Percentiles rank a stretch among this genome's conserved stretches.
Evolutionary conservation across 2,113 vertebrate species (phyloP).

Genomic region (Elephantulus edwardii): DNA sequence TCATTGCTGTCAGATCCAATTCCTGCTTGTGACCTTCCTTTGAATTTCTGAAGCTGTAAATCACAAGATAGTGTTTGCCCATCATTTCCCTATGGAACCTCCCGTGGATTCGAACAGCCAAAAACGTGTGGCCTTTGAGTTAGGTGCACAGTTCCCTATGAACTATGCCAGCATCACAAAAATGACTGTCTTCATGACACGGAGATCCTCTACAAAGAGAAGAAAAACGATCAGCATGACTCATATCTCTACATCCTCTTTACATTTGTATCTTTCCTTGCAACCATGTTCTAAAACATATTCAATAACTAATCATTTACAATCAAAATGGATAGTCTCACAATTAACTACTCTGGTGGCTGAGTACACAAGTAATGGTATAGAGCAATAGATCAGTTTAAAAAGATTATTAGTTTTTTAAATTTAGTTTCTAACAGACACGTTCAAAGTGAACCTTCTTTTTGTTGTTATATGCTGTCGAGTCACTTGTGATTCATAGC

Average conservation of each 20-base stretch:
- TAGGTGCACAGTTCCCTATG: too few relatives aligned
- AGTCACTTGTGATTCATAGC: too few relatives aligned
- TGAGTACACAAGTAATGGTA: neutral
- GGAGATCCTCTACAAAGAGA: neutral
- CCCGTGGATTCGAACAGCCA: too few relatives aligned
- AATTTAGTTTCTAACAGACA: neutral
- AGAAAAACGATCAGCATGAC: neutral
- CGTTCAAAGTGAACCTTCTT: neutral
- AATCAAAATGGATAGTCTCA: neutral
- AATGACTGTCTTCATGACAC: neutral
- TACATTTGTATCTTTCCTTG: rapidly evolving
- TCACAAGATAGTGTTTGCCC: too few relatives aligned
- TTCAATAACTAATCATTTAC: neutral
- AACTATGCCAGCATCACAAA: too few relatives aligned
- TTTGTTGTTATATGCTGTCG: too few relatives aligned
- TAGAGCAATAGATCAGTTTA: neutral
- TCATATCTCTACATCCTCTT: rapidly evolving
- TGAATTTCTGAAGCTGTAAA: too few relatives aligned
- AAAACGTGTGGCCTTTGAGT: too few relatives aligned
- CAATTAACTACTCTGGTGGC: neutral
- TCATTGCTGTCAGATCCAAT: too few relatives aligned
- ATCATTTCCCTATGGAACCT: too few relatives aligned
- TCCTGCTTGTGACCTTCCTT: too few relatives aligned
- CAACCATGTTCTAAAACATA: rapidly evolving
- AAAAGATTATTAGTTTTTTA: neutral